Percentiles rank a stretch among this genome's conserved stretches.
These are phyloP conservation scores for Sebastes oblongus DNA, from an alignment of 2,797 vertebrate species.

Conservation along the genomic window DNA sequence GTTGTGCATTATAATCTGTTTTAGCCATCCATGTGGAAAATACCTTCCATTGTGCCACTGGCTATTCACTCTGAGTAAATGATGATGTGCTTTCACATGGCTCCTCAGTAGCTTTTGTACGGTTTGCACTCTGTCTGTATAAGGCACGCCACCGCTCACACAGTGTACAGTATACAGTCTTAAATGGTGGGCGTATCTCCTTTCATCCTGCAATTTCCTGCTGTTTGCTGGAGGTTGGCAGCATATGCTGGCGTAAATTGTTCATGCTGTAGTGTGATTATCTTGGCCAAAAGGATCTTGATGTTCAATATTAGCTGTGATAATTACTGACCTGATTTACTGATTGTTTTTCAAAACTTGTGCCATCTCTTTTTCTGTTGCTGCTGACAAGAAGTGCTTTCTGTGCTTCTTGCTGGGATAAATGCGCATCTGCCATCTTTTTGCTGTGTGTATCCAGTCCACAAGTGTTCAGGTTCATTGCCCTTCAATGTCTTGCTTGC, in stretches of 20 bases:
- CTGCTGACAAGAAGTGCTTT: background rate
- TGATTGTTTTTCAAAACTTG: background rate
- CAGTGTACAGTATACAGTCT: background rate
- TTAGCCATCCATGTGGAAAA: constrained; percentile 9
- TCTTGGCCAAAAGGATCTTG: background rate
- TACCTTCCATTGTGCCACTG: background rate
- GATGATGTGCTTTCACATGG: background rate
- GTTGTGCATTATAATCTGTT: constrained; percentile 10
- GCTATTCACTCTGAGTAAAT: background rate
- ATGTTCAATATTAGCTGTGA: background rate
- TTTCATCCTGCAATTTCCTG: background rate
- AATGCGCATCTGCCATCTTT: background rate
- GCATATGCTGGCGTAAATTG: background rate
- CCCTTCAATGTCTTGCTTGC: background rate
- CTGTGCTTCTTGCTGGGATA: background rate
- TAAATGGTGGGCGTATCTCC: background rate
- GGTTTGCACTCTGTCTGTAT: constrained; percentile 6
- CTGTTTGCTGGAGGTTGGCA: background rate
- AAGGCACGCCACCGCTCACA: background rate
- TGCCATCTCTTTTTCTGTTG: background rate
- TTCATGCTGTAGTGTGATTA: background rate
- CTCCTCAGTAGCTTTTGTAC: background rate
- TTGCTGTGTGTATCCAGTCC: background rate
- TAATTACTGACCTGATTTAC: background rate
- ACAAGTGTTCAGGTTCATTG: background rate